Conservation (phyloP, 1,140 invertebrate genomes). For the Bacillus rossius region DNA sequence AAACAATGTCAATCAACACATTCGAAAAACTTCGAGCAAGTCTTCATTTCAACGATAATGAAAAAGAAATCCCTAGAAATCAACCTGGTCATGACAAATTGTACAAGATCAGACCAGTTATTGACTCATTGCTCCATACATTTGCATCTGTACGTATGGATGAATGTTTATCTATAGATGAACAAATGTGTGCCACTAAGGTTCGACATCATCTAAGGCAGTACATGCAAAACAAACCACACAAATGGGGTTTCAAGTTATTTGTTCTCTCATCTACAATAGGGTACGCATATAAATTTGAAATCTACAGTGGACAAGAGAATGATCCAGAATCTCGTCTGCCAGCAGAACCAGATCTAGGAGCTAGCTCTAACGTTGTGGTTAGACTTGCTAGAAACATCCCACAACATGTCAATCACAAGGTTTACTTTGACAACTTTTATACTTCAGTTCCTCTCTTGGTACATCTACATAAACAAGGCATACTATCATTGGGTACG, state of each 20-base stretch:
- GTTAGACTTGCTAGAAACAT: conserved; percentile 12
- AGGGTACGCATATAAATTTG: conserved; percentile 32
- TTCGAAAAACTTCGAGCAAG: no score
- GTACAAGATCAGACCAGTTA: no score
- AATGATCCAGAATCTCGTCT: no score
- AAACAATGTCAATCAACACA: no score
- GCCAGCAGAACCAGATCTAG: conserved; percentile 24
- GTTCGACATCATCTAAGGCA: conserved; percentile 30
- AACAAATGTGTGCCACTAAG: conserved; percentile 35
- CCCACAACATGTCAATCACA: conserved; percentile 8
- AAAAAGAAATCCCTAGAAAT: no score
- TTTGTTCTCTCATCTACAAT: conserved; percentile 21
- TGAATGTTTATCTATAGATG: no score
- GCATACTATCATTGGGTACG: conserved; percentile 9
- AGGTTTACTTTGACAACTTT: conserved; percentile 21
- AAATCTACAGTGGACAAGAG: conserved; percentile 25
- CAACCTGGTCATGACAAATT: no score
- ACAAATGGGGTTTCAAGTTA: conserved; percentile 35
- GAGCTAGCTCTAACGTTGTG: conserved; percentile 26
- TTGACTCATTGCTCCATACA: no score
- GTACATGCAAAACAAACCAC: conserved; percentile 33
- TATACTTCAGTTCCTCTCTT: not conserved
- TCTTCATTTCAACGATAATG: no score
- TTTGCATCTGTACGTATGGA: no score
- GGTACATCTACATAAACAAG: not conserved